These are phyloP conservation scores for Dugesia japonica DNA, from an alignment of 2,888 invertebrate species.

Conservation along the genomic window DNA sequence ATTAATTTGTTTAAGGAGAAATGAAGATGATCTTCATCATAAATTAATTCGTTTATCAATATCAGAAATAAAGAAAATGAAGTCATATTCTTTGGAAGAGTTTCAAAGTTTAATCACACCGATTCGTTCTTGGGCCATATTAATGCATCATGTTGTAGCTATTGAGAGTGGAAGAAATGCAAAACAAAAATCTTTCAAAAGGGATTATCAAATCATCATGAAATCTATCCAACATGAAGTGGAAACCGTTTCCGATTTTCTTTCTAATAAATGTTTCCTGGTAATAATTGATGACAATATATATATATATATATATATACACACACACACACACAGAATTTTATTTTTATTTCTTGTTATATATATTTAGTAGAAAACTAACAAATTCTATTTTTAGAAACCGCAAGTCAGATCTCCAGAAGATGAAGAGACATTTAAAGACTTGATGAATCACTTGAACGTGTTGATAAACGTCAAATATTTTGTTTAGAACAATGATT, in stretches of 20 bases:
- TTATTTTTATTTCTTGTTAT: too few relatives aligned
- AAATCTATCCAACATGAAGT: neutral
- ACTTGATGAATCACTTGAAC: neutral
- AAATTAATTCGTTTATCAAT: neutral
- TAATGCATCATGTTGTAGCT: neutral
- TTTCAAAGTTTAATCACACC: neutral
- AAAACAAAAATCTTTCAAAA: neutral
- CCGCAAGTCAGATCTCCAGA: neutral
- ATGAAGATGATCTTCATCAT: neutral
- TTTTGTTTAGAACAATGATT: neutral
- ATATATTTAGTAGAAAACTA: too few relatives aligned
- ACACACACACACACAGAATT: too few relatives aligned
- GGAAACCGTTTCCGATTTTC: neutral
- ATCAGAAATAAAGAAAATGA: neutral
- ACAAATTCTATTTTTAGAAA: neutral
- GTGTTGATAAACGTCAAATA: neutral
- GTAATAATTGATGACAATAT: too few relatives aligned
- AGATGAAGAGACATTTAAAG: neutral
- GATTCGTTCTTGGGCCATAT: neutral
- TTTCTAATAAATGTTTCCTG: neutral
- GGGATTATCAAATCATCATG: neutral
- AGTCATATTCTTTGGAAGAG: neutral
- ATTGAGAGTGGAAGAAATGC: neutral
- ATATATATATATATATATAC: too few relatives aligned
- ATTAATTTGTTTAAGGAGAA: neutral